Evolutionary conservation across 2,888 invertebrate species (phyloP), one percentile per base, ranked within the genome.

Genomic region (Morpho deidamia): DNA sequence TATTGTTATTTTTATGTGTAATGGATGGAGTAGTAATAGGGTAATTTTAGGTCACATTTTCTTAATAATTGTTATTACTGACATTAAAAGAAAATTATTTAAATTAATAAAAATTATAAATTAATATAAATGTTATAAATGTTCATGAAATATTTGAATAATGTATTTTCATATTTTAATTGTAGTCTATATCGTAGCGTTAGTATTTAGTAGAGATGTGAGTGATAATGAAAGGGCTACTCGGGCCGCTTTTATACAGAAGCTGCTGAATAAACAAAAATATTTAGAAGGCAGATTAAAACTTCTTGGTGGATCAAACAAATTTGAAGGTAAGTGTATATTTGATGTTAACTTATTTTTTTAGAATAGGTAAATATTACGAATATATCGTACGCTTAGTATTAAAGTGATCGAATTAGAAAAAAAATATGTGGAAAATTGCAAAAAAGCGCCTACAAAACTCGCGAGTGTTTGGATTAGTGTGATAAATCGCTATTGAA

Each of bases 241-340:
- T 1, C 76, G 91, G 44, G 93, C 93, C 0, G 85, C 90, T 33
- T 88, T 94, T 57, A 90, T 95, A 11, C 93, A 92, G 68, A 93
- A 92, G 65, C 91, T 95, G 64, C 83, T 95, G 61, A 94, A 94
- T 67, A 91, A 93, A 56, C 82, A 93, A 57, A 94, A 93, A 71
- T 92, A 93, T 75, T 90, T 93, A 63, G 95, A 96, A 66, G 96
- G 95, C 8, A 93, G 92, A 55, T 75, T 96, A 11, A 93, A 93
- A 63, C 83, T 96, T 7, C 90, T 94, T 0, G 95, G 95, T 12
- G 95, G 95, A 7, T 74, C 90, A 12, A 91, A 83, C 47, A 91
- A 92, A 68, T 92, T 91, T 74, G 95, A 96, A 92, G 96, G 96
- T 95, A 88, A 79, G 67, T 55, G 55, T 46, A 1, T 58, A 47